Evolutionary conservation across 1,140 invertebrate genomes (phyloP).

Genomic region (Cotesia typhae): DNA sequence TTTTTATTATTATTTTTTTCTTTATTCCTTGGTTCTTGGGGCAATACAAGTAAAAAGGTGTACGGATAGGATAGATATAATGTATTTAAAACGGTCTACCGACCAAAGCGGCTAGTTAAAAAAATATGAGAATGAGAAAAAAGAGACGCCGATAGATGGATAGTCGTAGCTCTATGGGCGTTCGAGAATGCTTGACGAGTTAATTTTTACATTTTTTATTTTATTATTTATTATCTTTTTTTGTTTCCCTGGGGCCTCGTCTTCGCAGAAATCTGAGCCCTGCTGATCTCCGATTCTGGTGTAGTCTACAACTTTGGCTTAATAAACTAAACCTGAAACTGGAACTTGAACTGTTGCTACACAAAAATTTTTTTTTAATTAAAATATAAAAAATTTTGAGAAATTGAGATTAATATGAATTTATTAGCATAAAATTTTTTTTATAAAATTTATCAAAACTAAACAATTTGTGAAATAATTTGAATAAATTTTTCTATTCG

Average conservation of each 20-base stretch:
- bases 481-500: too few species aligned
- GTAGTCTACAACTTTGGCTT: too few species aligned
- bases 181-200: slow-evolving; percentile 20
- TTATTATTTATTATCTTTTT: too few species aligned
- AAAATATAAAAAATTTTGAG: too few species aligned
- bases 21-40: neutral
- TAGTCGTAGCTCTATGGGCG: neutral
- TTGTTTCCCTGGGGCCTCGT: neutral
- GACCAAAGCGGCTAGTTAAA: neutral
- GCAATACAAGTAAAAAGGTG: neutral
- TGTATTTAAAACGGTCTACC: slow-evolving; percentile 6
- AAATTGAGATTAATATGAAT: too few species aligned
- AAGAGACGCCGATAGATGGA: slow-evolving; percentile 7
- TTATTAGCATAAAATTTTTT: too few species aligned
- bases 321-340: too few species aligned
- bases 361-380: too few species aligned
- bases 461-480: too few species aligned
- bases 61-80: neutral
- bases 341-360: too few species aligned
- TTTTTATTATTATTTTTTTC: slow-evolving; percentile 1
- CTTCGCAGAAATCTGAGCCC: slow-evolving; percentile 4
- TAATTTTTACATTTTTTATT: slow-evolving; percentile 27
- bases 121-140: neutral
- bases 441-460: too few species aligned
- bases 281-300: neutral